A percentile compares a stretch with the other conserved stretches of the same genome.
phyloP scores from a whole-genome alignment of 2,888 invertebrate species.

The Polyommatus iphigenia region DNA sequence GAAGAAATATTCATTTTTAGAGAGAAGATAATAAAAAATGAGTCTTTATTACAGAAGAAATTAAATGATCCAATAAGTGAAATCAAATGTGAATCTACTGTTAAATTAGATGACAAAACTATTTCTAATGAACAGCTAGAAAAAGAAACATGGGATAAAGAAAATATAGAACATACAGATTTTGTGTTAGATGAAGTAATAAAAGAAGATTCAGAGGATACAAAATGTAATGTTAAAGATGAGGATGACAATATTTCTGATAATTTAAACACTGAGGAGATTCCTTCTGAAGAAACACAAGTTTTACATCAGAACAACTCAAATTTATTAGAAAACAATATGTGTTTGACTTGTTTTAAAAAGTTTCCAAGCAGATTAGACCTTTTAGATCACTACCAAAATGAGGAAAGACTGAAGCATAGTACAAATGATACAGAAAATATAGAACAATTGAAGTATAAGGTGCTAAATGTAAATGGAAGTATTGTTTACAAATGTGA shows the following conservation, averaged over 20 bases:
- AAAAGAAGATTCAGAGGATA: background rate
- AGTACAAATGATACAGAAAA: background rate
- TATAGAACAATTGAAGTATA: slow-evolving; percentile 29
- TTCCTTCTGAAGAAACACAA: background rate
- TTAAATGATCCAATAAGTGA: slow-evolving; percentile 34
- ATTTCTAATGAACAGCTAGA: background rate
- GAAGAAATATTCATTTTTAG: slow-evolving; percentile 49
- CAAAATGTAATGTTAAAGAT: background rate
- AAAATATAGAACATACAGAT: background rate
- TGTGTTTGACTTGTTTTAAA: slow-evolving; percentile 33
- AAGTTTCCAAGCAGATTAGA: slow-evolving; percentile 30
- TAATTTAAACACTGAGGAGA: slow-evolving; percentile 27
- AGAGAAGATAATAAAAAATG: slow-evolving; percentile 48
- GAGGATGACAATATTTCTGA: slow-evolving; percentile 30
- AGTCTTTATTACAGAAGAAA: slow-evolving; percentile 47
- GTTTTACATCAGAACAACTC: slow-evolving; percentile 24
- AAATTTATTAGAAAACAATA: slow-evolving; percentile 23
- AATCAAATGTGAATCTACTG: background rate
- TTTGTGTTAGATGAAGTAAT: background rate
- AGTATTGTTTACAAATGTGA: slow-evolving; percentile 52
- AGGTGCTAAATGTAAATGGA: slow-evolving; percentile 34
- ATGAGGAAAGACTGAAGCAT: slow-evolving; percentile 4
- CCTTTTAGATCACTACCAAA: slow-evolving; percentile 29
- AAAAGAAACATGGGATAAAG: background rate
- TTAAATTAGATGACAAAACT: background rate